Evolutionary conservation across 1,140 invertebrate genomes (phyloP), one percentile per base, ranked within the genome.

Genomic region (Penaeus japonicus): DNA sequence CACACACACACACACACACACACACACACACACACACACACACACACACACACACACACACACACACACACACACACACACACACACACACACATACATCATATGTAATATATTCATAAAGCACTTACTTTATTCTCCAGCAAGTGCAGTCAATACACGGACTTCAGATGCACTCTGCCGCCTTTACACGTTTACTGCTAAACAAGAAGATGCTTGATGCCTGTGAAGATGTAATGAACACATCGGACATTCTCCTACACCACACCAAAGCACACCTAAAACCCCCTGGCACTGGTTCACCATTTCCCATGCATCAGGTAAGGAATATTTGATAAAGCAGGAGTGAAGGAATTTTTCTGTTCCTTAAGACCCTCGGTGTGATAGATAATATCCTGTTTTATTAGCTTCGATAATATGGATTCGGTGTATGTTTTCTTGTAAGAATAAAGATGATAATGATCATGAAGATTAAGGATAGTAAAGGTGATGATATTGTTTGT

Each of bases 261-360:
- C 94, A 95, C 90, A 95, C 94, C 3, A 95, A 95, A 91, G 94
- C 94, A 0, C 94, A 95, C 83, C 91, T 93, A 4, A 95, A 95
- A 89, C 94, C 94, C 3, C 94, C 94, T 4, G 93, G 93, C 79
- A 94, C 93, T n/a, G 94, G 94, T 15, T 94, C 94, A 5, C 94
- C 94, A 0, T 95, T 95, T 90, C 93, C 94, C 1, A 95, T 95
- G 94, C 94, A 95, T 89, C 94, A 94, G 90, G 92, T 92, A 47
- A 47, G 4, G 47, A 47, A 47, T 27, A 2, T 3, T 54, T 78
- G 18, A 39, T 12, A 15, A 47, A 15, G 10, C 47, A 47, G 47
- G 47, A 12, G 5, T 47, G 47, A 47, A 47, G 1, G 47, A 47
- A 47, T 5, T 47, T 47, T 47, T 47, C 39, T 10, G 12, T 39